Evolutionary conservation across 2,888 invertebrate genomes (phyloP), one percentile per base, ranked within the genome.

Genomic region (Sylvicola cinctus): DNA sequence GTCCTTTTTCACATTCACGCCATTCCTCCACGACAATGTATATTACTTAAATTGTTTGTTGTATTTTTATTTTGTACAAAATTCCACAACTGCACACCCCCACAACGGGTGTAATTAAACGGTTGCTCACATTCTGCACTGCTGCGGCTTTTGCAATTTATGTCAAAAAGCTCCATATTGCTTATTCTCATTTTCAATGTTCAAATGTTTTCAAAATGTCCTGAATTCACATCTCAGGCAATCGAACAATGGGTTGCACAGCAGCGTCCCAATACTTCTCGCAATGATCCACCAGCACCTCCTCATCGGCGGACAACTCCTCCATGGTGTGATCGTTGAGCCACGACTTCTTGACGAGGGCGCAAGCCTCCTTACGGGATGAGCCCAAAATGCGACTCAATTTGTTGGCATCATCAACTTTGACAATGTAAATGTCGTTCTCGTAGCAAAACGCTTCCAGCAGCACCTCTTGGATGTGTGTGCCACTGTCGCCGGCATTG

Each of bases 371-470:
- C 59, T 60, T 51, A 65, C 48, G 54, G 60, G 64, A 42, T 55
- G 62, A 45, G 63, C 68, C 36, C 58, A 70, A 54, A 42, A 58
- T 56, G 16, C 55, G 49, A 41, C 55, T 56, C 29, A 58, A 41
- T 46, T 63, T 65, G 44, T 61, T 57, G 31, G 62, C 57, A 39
- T 60, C 61, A 43, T 68, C 66, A 32, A 67, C 75, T 61, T 76
- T 73, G 41, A 79, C 68, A 34, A 76, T 72, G 46, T 74, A 72
- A 47, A 80, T 79, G 43, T 73, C 76, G 40, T 78, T 77, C 53
- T 80, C 79, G 27, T 69, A 74, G 53, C 80, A 80, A 51, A 76
- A 78, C 1, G 80, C 79, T 47, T 78, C 76, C 23, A 79, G 58
- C 0, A 79, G 60, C 4, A 79, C 78, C 48, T 75, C 74, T 46